Conservation (phyloP, 2,888 invertebrate species). For the Leptinotarsa rubiginosa region DNA sequence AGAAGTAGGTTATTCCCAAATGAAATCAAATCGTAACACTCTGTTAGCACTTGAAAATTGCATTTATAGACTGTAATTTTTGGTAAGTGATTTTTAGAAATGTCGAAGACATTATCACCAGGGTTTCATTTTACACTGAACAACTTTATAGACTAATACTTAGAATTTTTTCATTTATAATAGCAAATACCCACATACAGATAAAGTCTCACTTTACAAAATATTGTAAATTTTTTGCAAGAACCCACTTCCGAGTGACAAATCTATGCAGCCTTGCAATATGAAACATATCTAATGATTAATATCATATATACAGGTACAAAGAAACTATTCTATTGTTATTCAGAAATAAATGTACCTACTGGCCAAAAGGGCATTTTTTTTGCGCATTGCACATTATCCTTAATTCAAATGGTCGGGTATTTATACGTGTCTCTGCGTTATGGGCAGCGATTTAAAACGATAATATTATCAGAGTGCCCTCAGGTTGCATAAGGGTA, state of each 20-base stretch:
- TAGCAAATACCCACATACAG: no score
- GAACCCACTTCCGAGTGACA: background rate
- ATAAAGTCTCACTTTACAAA: no score
- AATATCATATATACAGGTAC: conserved; percentile 4
- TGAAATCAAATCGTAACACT: no score
- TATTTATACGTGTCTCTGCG: conserved; percentile 44
- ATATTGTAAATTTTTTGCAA: no score
- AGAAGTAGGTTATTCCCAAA: no score
- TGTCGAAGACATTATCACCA: no score
- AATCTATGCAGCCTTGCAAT: background rate
- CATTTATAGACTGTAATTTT: no score
- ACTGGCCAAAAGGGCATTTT: conserved; percentile 1
- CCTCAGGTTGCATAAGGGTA: conserved; percentile 48
- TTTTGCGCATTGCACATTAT: conserved; percentile 24
- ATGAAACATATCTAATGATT: background rate
- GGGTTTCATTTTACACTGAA: no score
- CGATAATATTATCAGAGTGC: conserved; percentile 52
- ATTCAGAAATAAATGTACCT: background rate
- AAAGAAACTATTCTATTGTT: background rate
- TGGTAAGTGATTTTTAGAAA: no score
- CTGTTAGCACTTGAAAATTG: no score
- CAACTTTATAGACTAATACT: no score
- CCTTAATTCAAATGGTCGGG: conserved; percentile 22
- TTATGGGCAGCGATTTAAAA: conserved; percentile 48
- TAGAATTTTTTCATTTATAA: no score